phyloP scores from a whole-genome alignment of 2,797 vertebrate species.

The Agapornis canus region DNA sequence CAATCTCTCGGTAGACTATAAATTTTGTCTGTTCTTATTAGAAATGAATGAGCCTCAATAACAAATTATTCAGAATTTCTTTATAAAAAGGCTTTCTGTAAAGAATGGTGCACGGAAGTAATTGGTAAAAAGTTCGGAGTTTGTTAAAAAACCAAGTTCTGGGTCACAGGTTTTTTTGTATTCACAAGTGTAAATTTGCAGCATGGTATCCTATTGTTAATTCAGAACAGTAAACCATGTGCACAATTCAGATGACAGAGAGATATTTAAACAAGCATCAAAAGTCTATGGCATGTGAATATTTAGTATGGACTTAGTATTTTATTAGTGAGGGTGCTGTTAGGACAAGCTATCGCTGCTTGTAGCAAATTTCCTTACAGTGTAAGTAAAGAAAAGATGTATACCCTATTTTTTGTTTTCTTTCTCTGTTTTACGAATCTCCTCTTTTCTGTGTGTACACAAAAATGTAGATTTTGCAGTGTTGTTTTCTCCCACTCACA shows the following conservation, averaged over 20 bases:
- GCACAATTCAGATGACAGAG: not conserved
- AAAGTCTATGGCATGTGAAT: not conserved
- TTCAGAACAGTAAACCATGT: not conserved
- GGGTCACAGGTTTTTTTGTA: not conserved
- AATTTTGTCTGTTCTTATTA: not conserved
- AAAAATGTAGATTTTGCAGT: constrained; percentile 23
- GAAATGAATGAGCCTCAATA: not conserved
- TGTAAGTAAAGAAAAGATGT: not conserved
- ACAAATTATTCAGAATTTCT: not conserved
- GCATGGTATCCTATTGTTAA: not conserved
- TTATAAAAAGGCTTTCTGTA: not conserved
- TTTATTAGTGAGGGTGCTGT: not conserved
- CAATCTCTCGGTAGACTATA: not conserved
- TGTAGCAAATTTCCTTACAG: not conserved
- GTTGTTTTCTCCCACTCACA: constrained; percentile 62
- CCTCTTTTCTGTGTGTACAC: not conserved
- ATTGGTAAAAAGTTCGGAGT: not conserved
- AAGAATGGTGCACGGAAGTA: not conserved
- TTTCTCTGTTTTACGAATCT: not conserved
- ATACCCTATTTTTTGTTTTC: not conserved
- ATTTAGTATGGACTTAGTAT: not conserved
- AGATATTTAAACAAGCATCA: not conserved
- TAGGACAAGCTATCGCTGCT: not conserved
- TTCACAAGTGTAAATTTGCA: not conserved
- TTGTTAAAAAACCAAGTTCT: not conserved